phyloP scores from a whole-genome alignment of 2,888 invertebrate species.

The Ariolimax columbianus region DNA sequence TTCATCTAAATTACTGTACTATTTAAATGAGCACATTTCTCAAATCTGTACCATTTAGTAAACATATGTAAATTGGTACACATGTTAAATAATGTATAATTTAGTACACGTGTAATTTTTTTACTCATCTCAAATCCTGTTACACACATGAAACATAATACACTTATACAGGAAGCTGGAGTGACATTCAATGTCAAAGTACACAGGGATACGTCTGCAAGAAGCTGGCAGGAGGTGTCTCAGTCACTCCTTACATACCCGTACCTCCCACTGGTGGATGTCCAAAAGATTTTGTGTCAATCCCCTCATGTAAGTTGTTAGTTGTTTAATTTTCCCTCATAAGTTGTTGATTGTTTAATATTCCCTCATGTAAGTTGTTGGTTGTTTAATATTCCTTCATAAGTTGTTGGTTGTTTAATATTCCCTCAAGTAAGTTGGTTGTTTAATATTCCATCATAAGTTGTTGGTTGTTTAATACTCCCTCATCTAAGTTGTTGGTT shows the following conservation, averaged over 20 bases:
- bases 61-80: neutral
- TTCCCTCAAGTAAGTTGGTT: neutral
- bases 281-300: constrained; percentile 41
- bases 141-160: neutral
- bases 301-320: constrained; percentile 53
- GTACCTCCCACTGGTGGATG: constrained; percentile 41
- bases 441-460: too few relatives aligned
- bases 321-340: neutral
- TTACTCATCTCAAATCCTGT: too few relatives aligned
- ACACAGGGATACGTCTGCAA: constrained; percentile 62
- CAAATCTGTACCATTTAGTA: neutral
- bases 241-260: neutral
- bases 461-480: too few relatives aligned
- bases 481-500: too few relatives aligned
- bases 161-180: constrained; percentile 61
- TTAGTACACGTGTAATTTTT: too few relatives aligned
- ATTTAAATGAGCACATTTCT: neutral
- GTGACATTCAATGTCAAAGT: constrained; percentile 58
- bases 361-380: neutral
- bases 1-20: too few relatives aligned
- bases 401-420: too few relatives aligned
- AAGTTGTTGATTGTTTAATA: too few relatives aligned
- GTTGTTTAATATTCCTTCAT: too few relatives aligned
- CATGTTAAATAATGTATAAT: neutral
- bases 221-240: constrained; percentile 50